phyloP scores from a whole-genome alignment of 2,797 vertebrate species.

The Atherinosoma microstoma region DNA sequence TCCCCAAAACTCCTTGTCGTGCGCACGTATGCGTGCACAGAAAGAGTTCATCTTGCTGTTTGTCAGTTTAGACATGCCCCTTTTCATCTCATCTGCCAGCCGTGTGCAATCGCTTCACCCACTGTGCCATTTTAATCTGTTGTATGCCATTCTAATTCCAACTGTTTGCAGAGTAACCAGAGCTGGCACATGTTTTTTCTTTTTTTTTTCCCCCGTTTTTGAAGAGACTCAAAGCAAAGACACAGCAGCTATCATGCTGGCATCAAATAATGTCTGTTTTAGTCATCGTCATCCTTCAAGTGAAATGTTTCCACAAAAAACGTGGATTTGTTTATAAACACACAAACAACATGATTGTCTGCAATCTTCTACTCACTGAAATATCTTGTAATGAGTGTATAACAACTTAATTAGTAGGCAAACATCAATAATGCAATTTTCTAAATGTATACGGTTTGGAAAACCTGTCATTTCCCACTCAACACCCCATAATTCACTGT shows the following conservation, averaged over 20 bases:
- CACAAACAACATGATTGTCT: not conserved
- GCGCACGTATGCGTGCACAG: not conserved
- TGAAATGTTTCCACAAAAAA: not conserved
- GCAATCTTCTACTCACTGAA: not conserved
- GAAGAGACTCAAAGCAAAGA: conserved; percentile 28
- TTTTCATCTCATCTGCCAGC: conserved; percentile 23
- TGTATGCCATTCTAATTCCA: conserved; percentile 49
- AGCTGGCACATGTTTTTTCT: conserved; percentile 6
- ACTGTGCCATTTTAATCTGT: conserved; percentile 52
- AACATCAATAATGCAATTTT: conserved; percentile 10
- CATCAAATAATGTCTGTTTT: conserved; percentile 15
- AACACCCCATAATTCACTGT: too few species aligned
- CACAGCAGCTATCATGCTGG: conserved; percentile 1
- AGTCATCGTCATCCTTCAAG: not conserved
- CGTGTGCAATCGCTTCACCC: conserved; percentile 41
- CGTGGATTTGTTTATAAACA: not conserved
- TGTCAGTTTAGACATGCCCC: conserved; percentile 20
- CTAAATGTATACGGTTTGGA: not conserved
- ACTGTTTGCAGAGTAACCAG: conserved; percentile 20
- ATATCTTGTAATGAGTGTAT: not conserved
- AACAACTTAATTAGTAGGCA: not conserved
- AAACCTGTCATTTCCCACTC: not conserved
- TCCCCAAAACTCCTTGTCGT: conserved; percentile 37
- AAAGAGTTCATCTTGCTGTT: conserved; percentile 33
- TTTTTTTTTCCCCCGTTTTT: too few species aligned